phyloP scores from a whole-genome alignment of 2,888 invertebrate genomes.

The Netelia inedita region DNA sequence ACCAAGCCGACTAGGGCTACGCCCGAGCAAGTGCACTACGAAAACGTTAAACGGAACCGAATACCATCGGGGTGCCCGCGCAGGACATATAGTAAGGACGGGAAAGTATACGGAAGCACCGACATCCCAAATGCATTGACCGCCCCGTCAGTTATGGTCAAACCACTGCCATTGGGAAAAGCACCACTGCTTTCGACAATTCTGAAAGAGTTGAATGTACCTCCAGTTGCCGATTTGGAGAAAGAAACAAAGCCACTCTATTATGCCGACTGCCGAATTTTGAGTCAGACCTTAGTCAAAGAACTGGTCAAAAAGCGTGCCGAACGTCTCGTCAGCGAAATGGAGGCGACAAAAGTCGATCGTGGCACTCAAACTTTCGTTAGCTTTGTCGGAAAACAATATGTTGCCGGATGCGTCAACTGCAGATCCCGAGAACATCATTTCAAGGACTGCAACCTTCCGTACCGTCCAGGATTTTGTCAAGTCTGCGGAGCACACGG shows the following conservation, averaged over 20 bases:
- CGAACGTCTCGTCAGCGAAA: neutral
- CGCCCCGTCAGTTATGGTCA: neutral
- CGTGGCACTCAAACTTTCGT: slow-evolving; percentile 46
- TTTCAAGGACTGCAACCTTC: slow-evolving; percentile 30
- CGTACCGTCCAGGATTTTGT: no score
- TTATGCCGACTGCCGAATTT: slow-evolving; percentile 34
- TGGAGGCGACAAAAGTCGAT: slow-evolving; percentile 18
- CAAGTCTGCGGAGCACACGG: slow-evolving; percentile 41
- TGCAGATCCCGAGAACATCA: slow-evolving; percentile 18
- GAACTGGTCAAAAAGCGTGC: slow-evolving; percentile 22
- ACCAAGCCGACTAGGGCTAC: neutral
- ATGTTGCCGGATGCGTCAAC: slow-evolving; percentile 42
- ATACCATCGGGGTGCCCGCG: neutral
- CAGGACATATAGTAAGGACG: neutral
- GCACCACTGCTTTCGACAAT: slow-evolving; percentile 6
- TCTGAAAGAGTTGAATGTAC: neutral
- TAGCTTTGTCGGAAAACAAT: slow-evolving; percentile 12
- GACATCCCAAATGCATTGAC: neutral
- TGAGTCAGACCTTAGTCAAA: slow-evolving; percentile 25
- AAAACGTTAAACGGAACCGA: neutral
- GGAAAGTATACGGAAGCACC: neutral
- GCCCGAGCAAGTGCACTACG: neutral
- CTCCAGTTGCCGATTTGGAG: neutral
- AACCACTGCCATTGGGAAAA: neutral
- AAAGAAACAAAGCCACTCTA: neutral